phyloP scores from a whole-genome alignment of 2,797 vertebrate genomes.

The Siniperca undulata region DNA sequence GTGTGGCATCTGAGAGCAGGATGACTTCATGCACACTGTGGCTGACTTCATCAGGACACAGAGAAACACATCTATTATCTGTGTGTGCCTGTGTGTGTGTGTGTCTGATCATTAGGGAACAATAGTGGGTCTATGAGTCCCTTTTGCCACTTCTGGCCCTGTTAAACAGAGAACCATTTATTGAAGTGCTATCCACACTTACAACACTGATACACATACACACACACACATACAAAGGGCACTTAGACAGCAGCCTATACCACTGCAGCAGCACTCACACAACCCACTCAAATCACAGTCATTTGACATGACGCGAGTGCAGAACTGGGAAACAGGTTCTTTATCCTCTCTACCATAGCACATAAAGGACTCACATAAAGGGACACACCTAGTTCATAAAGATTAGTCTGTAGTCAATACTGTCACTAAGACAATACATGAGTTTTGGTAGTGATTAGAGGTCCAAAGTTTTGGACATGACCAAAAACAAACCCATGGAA shows the following conservation, averaged over 20 bases:
- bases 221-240: neutral
- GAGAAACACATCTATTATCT: slow-evolving; percentile 46
- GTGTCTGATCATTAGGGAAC: slow-evolving; percentile 57
- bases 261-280: slow-evolving; percentile 1
- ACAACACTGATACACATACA: slow-evolving; percentile 1
- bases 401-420: neutral
- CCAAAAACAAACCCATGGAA: neutral
- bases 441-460: neutral
- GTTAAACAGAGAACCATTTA: slow-evolving; percentile 72
- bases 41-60: slow-evolving; percentile 51
- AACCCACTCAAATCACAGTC: neutral
- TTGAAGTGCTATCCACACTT: slow-evolving; percentile 47
- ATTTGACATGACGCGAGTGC: neutral
- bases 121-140: slow-evolving; percentile 63
- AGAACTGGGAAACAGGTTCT: neutral
- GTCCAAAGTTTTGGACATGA: neutral
- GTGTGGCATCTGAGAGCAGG: slow-evolving; percentile 1
- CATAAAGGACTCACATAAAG: neutral
- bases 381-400: neutral
- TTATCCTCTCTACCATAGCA: neutral
- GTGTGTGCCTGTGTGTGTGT: slow-evolving; percentile 10
- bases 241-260: neutral
- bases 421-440: neutral
- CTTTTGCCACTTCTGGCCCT: slow-evolving; percentile 49
- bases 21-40: slow-evolving; percentile 58